Conservation (phyloP, 2,888 invertebrate species). For the Agriopis marginaria region DNA sequence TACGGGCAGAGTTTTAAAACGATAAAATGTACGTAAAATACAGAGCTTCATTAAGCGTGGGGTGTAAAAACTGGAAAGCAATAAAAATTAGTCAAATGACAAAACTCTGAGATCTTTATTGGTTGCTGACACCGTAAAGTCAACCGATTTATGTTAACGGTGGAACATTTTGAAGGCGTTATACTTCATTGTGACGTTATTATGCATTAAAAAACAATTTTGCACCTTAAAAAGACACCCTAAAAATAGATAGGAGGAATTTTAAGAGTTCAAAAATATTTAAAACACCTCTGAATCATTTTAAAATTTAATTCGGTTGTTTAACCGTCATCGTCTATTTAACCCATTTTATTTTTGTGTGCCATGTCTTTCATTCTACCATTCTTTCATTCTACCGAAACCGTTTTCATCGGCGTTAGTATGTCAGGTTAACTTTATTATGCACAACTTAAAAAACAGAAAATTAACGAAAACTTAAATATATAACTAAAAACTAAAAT, state of each 20-base stretch:
- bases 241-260: constrained; percentile 11
- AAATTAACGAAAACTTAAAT: too few relatives aligned
- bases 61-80: constrained; percentile 71
- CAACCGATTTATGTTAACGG: constrained; percentile 71
- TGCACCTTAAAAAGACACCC: constrained; percentile 22
- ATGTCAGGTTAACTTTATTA: too few relatives aligned
- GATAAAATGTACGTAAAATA: constrained; percentile 73
- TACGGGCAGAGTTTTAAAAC: constrained; percentile 66
- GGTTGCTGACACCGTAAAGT: constrained; percentile 71
- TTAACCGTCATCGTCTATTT: not conserved
- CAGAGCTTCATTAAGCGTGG: constrained; percentile 63
- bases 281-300: constrained; percentile 24
- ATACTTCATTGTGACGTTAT: constrained; percentile 55
- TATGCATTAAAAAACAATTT: constrained; percentile 49
- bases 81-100: constrained; percentile 80
- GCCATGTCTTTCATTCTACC: too few relatives aligned
- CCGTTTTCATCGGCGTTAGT: too few relatives aligned
- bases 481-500: too few relatives aligned
- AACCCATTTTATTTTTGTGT: too few relatives aligned
- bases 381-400: too few relatives aligned
- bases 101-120: constrained; percentile 71
- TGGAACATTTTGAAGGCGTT: constrained; percentile 51
- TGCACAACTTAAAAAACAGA: too few relatives aligned
- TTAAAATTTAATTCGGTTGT: not conserved
- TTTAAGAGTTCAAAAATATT: not conserved